Evolutionary conservation across 1,140 invertebrate species (phyloP), one percentile per base, ranked within the genome.

Genomic region (Brachionus manjavacas): DNA sequence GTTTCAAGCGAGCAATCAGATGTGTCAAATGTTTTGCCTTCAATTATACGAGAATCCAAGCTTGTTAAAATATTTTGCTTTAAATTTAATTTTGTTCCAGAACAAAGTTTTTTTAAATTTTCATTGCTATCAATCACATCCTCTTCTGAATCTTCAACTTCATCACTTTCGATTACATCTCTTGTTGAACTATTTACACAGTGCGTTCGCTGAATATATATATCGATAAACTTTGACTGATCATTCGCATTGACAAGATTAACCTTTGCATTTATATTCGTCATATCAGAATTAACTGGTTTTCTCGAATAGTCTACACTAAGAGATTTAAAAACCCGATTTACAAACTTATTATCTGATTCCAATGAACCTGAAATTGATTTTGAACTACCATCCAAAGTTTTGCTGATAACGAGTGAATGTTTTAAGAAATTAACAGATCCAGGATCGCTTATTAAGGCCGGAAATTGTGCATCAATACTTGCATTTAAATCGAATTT

Each of bases 221-320:
- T 11, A 49, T 46, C 52, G 4, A 76, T 9, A 25, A 28, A 49
- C 49, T 76, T 76, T 12, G 39, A 14, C 49, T 49, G 16, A 49
- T 76, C 43, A 76, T 76, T 49, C 9, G 20, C 20, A 49, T 46
- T 76, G 12, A 76, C 9, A 4, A 76, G 4, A 14, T 76, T 76
- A 23, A n/a, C 16, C 14, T 25, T 76, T 4, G 52, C 9, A 4
- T 12, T 76, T 20, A 76, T 4, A 28, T 12, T 49, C 11, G 72
- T 76, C 12, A 46, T 12, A 14, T 76, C 46, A 6, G 7, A 12
- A 23, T 49, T 76, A 9, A 76, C 4, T 49, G 20, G 41, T 49
- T 76, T 20, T 49, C 72, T 76, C 49, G 23, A 76, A 76, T 76
- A 76, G 1, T 76, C 72, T 49, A 76, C 20, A 49, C 43, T 76